These are phyloP conservation scores for Dorcus hopei DNA, from an alignment of 2,888 invertebrate genomes.

Conservation along the genomic window DNA sequence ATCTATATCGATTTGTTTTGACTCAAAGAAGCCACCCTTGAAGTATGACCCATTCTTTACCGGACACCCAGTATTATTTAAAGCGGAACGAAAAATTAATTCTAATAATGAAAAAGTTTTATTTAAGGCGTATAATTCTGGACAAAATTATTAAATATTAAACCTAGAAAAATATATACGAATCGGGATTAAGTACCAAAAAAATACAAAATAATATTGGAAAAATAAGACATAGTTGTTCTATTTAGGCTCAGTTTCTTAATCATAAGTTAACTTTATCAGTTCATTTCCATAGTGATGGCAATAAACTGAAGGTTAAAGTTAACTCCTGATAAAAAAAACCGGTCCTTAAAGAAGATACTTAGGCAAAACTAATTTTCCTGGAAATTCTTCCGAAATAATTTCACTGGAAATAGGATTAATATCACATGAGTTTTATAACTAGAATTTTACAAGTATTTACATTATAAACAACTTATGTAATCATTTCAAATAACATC, in stretches of 20 bases:
- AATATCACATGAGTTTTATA: constrained; percentile 30
- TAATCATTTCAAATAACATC: too few species aligned
- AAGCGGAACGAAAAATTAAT: constrained; percentile 24
- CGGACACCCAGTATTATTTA: too few species aligned
- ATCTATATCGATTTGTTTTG: too few species aligned
- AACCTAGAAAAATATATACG: constrained; percentile 1
- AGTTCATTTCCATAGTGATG: too few species aligned
- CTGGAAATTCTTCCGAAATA: constrained; percentile 19
- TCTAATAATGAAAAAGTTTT: constrained; percentile 10
- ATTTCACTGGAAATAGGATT: constrained; percentile 29
- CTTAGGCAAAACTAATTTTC: constrained; percentile 10
- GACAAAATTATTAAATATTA: background rate
- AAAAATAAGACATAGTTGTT: background rate
- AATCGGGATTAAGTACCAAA: background rate
- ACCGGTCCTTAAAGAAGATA: background rate
- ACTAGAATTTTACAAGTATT: constrained; percentile 29
- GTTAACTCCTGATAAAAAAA: too few species aligned
- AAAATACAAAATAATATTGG: constrained; percentile 1
- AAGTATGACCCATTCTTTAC: too few species aligned
- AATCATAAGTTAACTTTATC: too few species aligned
- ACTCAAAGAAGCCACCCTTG: too few species aligned
- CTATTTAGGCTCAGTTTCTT: background rate
- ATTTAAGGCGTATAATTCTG: constrained; percentile 11
- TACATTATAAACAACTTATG: constrained; percentile 22
- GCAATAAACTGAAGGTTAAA: too few species aligned